A percentile compares a stretch with the other conserved stretches of the same genome.
phyloP scores from a whole-genome alignment of 2,797 vertebrate genomes.

The Benthosema pterotum region DNA sequence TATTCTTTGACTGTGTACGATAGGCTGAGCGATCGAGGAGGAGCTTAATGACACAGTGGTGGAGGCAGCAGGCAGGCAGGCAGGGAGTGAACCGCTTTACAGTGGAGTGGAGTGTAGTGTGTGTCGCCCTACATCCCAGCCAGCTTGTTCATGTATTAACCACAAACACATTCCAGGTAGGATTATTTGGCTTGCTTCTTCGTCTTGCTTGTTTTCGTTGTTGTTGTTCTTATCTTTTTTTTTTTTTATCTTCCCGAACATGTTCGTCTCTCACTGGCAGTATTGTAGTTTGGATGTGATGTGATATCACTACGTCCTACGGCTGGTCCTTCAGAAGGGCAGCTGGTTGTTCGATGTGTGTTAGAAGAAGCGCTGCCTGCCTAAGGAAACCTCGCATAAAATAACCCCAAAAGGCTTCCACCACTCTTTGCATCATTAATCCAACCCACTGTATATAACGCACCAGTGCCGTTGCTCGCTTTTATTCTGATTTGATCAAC shows the following conservation, averaged over 20 bases:
- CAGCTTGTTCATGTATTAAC: conserved; percentile 74
- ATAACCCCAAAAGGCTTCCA: conserved; percentile 30
- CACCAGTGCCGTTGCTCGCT: conserved; percentile 9
- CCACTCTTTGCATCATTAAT: conserved; percentile 36
- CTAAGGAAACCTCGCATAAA: conserved; percentile 54
- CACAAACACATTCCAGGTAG: conserved; percentile 78
- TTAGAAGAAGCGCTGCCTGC: conserved; percentile 46
- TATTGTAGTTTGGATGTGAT: neutral
- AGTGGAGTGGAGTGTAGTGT: conserved; percentile 40
- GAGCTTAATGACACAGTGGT: conserved; percentile 76
- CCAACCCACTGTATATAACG: conserved; percentile 28
- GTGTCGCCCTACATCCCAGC: conserved; percentile 69
- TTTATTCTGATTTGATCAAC: conserved; percentile 29
- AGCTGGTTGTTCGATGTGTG: conserved; percentile 45
- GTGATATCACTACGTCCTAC: neutral
- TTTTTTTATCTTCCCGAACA: neutral
- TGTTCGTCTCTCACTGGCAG: neutral
- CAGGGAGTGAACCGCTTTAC: conserved; percentile 65
- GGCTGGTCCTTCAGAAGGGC: conserved; percentile 16
- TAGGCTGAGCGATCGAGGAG: conserved; percentile 74
- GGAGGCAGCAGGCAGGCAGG: too few relatives aligned
- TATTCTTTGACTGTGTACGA: conserved; percentile 58
- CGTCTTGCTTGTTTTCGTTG: conserved; percentile 11
- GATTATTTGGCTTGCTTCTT: conserved; percentile 55
- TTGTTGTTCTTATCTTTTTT: conserved; percentile 3